These are phyloP conservation scores for Unio pictorum DNA, from an alignment of 2,888 invertebrate species.

Conservation along the genomic window DNA sequence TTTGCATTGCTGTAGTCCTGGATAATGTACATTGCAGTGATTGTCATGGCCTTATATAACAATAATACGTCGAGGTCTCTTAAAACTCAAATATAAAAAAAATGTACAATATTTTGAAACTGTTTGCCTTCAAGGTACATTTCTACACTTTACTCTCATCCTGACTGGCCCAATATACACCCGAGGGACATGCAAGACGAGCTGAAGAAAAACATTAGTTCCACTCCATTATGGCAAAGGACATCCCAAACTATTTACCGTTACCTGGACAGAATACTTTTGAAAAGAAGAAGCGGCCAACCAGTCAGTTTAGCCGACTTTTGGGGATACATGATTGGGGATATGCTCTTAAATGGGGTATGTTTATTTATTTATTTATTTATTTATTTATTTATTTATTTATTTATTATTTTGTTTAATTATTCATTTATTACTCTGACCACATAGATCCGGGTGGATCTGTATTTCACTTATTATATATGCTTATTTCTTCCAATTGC, in stretches of 20 bases:
- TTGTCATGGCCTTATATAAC: no score
- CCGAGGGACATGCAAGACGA: constrained; percentile 69
- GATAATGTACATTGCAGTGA: no score
- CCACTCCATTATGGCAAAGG: constrained; percentile 67
- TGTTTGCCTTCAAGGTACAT: constrained; percentile 66
- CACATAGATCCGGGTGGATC: no score
- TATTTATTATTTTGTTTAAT: no score
- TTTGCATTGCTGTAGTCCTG: no score
- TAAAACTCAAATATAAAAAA: no score
- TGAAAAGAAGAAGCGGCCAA: constrained; percentile 70
- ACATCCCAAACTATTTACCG: constrained; percentile 62
- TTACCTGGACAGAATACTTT: constrained; percentile 65
- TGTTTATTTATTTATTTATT: constrained; percentile 18
- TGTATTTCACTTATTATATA: no score
- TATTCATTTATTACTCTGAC: no score
- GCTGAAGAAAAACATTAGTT: constrained; percentile 67
- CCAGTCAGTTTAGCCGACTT: constrained; percentile 74
- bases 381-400: no score
- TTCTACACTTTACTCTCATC: constrained; percentile 72
- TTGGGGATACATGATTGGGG: constrained; percentile 73
- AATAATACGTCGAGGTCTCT: no score
- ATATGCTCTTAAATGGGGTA: constrained; percentile 71
- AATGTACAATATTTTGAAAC: neutral
- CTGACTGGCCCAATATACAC: constrained; percentile 69
- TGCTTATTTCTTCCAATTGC: no score